Evolutionary conservation across 2,888 invertebrate genomes (phyloP).

Genomic region (Cabera pusaria): DNA sequence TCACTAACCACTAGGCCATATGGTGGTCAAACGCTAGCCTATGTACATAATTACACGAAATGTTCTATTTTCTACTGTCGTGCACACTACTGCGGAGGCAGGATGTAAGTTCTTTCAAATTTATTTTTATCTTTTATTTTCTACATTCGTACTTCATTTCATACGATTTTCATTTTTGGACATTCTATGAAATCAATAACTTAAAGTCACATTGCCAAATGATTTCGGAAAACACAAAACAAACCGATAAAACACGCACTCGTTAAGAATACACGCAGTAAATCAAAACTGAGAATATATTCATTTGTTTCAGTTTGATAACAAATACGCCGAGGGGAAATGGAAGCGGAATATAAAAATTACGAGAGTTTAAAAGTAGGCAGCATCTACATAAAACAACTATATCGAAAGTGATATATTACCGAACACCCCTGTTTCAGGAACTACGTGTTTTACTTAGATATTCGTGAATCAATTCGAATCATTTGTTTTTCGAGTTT

Average conservation of each 20-base stretch:
- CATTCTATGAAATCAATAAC: too few relatives aligned
- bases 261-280: slow-evolving; percentile 58
- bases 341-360: slow-evolving; percentile 80
- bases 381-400: slow-evolving; percentile 80
- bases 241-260: slow-evolving; percentile 37
- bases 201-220: too few relatives aligned
- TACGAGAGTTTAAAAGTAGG: slow-evolving; percentile 83
- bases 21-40: too few relatives aligned
- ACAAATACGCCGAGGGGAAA: slow-evolving; percentile 74
- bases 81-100: too few relatives aligned
- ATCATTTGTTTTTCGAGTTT: slow-evolving; percentile 15
- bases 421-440: slow-evolving; percentile 40
- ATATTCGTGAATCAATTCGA: slow-evolving; percentile 29
- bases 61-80: too few relatives aligned
- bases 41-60: too few relatives aligned
- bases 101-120: too few relatives aligned
- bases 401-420: slow-evolving; percentile 76
- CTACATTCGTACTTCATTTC: too few relatives aligned
- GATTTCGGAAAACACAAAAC: slow-evolving; percentile 30
- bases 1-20: too few relatives aligned
- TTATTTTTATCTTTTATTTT: too few relatives aligned
- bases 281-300: slow-evolving; percentile 73
- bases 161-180: too few relatives aligned
- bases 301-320: slow-evolving; percentile 74
- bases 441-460: slow-evolving; percentile 18